Evolutionary conservation across 2,113 vertebrate species (phyloP).

Genomic region (Stigmatopora argus): DNA sequence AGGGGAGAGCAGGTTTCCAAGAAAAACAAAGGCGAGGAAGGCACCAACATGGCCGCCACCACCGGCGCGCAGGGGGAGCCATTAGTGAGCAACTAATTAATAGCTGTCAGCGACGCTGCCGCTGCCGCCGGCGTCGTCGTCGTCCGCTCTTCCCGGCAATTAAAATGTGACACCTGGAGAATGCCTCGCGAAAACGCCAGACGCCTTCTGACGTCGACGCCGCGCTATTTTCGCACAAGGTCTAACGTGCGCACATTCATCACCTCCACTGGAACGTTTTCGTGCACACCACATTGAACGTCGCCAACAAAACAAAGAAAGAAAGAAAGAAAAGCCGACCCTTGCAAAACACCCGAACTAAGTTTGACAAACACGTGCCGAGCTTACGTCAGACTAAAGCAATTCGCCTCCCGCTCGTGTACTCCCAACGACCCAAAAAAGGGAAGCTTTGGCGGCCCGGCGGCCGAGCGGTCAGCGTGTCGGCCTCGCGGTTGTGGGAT

Average conservation of each 20-base stretch:
- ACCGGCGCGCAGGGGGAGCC: conserved; percentile 52
- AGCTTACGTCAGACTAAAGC: too few species aligned
- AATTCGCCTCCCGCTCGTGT: too few species aligned
- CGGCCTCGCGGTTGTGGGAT: too few species aligned
- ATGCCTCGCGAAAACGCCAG: conserved; percentile 63
- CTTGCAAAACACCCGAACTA: too few species aligned
- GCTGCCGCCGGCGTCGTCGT: conserved; percentile 43
- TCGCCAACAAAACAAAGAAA: too few species aligned
- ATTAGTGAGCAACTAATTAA: conserved; percentile 68
- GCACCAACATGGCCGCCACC: conserved; percentile 32
- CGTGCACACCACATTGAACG: too few species aligned
- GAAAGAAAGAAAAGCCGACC: too few species aligned
- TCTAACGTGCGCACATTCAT: too few species aligned
- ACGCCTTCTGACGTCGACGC: conserved; percentile 59
- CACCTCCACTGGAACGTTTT: neutral
- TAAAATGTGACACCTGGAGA: conserved; percentile 66
- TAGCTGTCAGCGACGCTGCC: conserved; percentile 52
- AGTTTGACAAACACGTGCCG: too few species aligned
- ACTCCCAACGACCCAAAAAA: too few species aligned
- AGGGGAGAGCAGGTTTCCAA: neutral
- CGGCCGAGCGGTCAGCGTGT: too few species aligned
- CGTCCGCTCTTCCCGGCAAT: conserved; percentile 64
- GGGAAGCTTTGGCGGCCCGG: too few species aligned
- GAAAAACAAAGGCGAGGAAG: neutral
- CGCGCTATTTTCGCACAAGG: conserved; percentile 19